Base-by-base conservation (phyloP, 2,113 vertebrate species). In the Tupaia tana region DNA sequence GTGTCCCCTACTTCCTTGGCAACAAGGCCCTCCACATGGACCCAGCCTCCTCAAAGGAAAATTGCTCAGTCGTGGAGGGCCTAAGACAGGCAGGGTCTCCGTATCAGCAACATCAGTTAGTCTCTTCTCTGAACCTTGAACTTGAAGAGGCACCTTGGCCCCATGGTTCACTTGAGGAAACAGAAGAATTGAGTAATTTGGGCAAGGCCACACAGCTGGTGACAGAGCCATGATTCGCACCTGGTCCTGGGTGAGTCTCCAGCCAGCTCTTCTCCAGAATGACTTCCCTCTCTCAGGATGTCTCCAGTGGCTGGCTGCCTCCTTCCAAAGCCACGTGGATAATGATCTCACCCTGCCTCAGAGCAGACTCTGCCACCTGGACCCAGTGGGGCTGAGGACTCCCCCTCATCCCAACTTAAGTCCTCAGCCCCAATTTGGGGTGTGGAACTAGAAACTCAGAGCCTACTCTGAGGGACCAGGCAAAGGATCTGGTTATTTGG, bases 131-230 rank as follows among this genome's bases (percentile, higher is more conserved):
- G 61, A 77, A 34, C 84, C 73, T 12, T 1, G 0, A 52, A 20
- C 25, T 10, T n/a, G 34, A 87, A 74, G 74, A 78, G 31, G 56
- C 9, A 4, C 25, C 59, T 31, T 15, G 52, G 73, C 6, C 63
- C 25, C 64, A 15, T 11, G 29, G 25, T 27, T 34, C 18, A 19
- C 59, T 34, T 31, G 24, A 86, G 92, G 84, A 95, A 91, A 24
- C 1, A 13, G 69, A 70, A 58, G 85, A 16, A 52, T 58, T 89
- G 90, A 84, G 80, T 58, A 89, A 96, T 43, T 24, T 16, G 20
- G 67, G 87, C 25, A 77, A 71, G n/a, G 24, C 73, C 66, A 56
- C 22, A 66, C 61, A 70, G 34, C 54, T 13, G 31, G 81, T 90
- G 92, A 87, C 52, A 16, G 15, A 31, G 87, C 24, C 16, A 8